A percentile compares a stretch with the other conserved stretches of the same genome.
Conservation (phyloP, 2,797 vertebrate species). For the Acrocephalus scirpaceus region DNA sequence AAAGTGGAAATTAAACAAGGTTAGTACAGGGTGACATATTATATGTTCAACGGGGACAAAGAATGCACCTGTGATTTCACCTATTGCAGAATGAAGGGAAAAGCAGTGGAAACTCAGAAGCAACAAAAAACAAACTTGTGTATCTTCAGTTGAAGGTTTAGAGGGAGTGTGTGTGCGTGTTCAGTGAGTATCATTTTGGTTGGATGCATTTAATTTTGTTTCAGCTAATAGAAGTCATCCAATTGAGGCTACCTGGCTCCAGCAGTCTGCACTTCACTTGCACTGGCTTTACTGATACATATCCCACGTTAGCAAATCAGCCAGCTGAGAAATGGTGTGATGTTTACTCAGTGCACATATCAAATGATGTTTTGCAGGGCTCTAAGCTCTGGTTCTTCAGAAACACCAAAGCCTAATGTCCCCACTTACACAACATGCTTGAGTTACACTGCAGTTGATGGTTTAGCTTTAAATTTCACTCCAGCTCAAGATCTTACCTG, state of each 20-base stretch:
- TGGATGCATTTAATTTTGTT: conserved; percentile 27
- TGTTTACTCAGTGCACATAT: background rate
- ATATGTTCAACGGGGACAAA: background rate
- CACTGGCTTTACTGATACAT: background rate
- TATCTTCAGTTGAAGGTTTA: background rate
- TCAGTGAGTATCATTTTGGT: conserved; percentile 4
- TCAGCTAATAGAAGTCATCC: conserved; percentile 2
- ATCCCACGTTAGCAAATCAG: background rate
- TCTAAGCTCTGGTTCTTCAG: conserved; percentile 8
- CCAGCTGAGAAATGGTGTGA: background rate
- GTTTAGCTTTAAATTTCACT: conserved; percentile 15
- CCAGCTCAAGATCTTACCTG: background rate
- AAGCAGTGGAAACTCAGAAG: background rate
- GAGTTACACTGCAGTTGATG: background rate
- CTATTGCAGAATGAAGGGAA: background rate
- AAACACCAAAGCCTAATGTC: background rate
- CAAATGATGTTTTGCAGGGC: background rate
- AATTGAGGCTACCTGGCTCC: conserved; percentile 10
- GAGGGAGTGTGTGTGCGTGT: background rate
- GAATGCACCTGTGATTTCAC: background rate
- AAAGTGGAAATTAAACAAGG: background rate
- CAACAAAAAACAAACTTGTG: background rate
- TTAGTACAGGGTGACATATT: background rate
- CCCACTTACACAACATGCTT: background rate
- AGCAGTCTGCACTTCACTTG: conserved; percentile 11